Conservation (phyloP, 2,797 vertebrate species). For the Esox lucius region DNA sequence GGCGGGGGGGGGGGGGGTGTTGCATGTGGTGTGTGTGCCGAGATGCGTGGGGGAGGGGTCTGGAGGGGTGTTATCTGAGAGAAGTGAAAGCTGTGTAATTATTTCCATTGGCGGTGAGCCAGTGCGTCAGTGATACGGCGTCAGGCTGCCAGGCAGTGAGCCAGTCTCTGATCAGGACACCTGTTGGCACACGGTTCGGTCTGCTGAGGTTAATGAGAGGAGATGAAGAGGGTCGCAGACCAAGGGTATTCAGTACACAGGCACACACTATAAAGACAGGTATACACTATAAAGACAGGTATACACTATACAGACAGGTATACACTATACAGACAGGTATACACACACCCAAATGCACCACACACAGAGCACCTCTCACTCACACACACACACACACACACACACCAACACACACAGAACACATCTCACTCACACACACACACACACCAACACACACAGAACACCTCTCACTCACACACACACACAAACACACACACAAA, state of each 20-base stretch:
- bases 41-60: too few relatives aligned
- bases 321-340: slow-evolving; percentile 11
- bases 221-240: too few relatives aligned
- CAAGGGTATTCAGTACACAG: too few relatives aligned
- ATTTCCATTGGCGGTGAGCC: slow-evolving; percentile 71
- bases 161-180: slow-evolving; percentile 62
- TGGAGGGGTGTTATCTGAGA: slow-evolving; percentile 44
- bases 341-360: background rate
- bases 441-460: slow-evolving; percentile 1
- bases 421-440: background rate
- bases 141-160: slow-evolving; percentile 58
- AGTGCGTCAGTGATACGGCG: slow-evolving; percentile 31
- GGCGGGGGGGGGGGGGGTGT: background rate
- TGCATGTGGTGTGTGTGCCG: too few relatives aligned
- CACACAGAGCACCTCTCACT: background rate
- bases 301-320: too few relatives aligned
- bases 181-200: slow-evolving; percentile 67
- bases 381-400: too few relatives aligned
- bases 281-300: too few relatives aligned
- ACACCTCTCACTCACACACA: too few relatives aligned
- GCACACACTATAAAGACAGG: too few relatives aligned
- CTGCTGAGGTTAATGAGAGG: slow-evolving; percentile 68
- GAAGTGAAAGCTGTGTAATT: slow-evolving; percentile 65
- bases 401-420: too few relatives aligned
- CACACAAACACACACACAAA: too few relatives aligned